phyloP scores from a whole-genome alignment of 1,140 invertebrate species.

The Nebria ingens region DNA sequence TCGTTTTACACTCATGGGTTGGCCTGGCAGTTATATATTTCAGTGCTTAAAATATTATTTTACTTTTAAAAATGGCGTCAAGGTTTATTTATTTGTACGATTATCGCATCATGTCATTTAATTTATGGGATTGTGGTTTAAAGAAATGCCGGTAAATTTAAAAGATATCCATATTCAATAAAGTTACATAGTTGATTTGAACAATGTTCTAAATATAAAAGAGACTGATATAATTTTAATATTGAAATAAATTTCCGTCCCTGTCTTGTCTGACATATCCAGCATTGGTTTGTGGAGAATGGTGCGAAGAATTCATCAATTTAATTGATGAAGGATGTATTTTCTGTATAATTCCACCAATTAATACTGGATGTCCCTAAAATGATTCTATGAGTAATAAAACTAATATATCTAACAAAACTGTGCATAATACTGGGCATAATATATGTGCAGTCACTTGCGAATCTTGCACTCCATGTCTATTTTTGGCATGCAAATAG shows the following conservation, averaged over 20 bases:
- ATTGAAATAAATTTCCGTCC: conserved; percentile 50
- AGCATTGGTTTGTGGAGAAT: conserved; percentile 53
- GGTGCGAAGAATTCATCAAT: conserved; percentile 53
- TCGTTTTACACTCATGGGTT: too few species aligned
- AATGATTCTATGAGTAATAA: conserved; percentile 17
- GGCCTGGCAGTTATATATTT: too few species aligned
- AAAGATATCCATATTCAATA: not conserved
- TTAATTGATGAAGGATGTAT: conserved; percentile 49
- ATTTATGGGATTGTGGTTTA: too few species aligned
- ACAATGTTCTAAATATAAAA: not conserved
- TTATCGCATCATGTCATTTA: too few species aligned
- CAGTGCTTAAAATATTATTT: too few species aligned
- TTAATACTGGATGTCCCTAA: conserved; percentile 42
- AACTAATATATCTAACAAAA: not conserved
- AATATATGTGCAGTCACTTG: too few species aligned
- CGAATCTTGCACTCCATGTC: too few species aligned
- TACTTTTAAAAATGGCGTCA: too few species aligned
- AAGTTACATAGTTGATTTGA: not conserved
- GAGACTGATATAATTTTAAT: conserved; percentile 30
- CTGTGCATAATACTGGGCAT: too few species aligned
- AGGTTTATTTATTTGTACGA: too few species aligned
- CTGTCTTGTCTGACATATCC: conserved; percentile 52
- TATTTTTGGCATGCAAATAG: not conserved
- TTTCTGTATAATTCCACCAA: conserved; percentile 45
- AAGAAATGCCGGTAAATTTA: not conserved